phyloP scores from a whole-genome alignment of 2,113 vertebrate genomes.

The Gobiocypris rarus region DNA sequence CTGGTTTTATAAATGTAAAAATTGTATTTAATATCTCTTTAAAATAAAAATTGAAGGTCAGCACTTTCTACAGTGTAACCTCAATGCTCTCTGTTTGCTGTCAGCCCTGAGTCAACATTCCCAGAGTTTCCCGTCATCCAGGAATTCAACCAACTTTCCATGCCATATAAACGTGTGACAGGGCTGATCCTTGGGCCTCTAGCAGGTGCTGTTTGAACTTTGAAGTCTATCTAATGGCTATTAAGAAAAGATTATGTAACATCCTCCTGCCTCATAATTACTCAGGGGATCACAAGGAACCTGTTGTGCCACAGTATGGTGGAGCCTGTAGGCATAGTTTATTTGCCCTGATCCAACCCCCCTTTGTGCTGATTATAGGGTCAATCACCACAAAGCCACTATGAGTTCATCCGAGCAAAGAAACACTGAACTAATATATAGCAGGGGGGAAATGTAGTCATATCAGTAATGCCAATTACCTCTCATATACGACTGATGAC shows the following conservation, averaged over 20 bases:
- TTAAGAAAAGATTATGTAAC: slow-evolving; percentile 62
- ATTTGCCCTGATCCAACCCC: slow-evolving; percentile 9
- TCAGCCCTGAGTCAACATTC: not conserved
- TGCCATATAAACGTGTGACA: slow-evolving; percentile 24
- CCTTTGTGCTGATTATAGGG: too few relatives aligned
- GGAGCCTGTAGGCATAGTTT: slow-evolving; percentile 12
- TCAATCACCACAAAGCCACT: not conserved
- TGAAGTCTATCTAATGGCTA: slow-evolving; percentile 60
- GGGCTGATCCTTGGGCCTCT: slow-evolving; percentile 20
- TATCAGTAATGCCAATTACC: not conserved
- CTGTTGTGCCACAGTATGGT: slow-evolving; percentile 25
- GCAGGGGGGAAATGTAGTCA: not conserved
- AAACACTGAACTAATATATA: not conserved
- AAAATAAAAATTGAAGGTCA: too few relatives aligned
- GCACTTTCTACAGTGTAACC: not conserved
- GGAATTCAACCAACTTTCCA: not conserved
- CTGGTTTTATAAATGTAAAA: too few relatives aligned
- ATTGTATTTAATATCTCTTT: too few relatives aligned
- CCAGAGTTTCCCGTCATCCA: not conserved
- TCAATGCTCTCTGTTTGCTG: not conserved
- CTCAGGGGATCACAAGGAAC: slow-evolving; percentile 46
- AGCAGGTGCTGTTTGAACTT: slow-evolving; percentile 63
- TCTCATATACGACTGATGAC: not conserved
- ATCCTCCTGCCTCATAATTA: slow-evolving; percentile 59
- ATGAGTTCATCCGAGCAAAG: slow-evolving; percentile 2